Evolutionary conservation across 2,888 invertebrate genomes (phyloP).

Genomic region (Amitus sp.): DNA sequence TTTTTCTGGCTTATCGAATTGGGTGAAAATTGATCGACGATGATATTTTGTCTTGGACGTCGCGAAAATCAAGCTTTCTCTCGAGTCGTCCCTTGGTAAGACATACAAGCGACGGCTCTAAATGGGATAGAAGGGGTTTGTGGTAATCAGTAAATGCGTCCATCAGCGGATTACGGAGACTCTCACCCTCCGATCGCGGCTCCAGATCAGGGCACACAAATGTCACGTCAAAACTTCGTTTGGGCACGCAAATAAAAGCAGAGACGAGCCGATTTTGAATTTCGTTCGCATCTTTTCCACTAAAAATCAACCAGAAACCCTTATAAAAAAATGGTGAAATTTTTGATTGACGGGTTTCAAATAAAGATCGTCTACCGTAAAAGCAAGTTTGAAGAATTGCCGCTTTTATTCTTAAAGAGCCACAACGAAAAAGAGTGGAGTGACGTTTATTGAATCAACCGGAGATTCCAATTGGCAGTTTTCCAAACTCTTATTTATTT

Average conservation of each 20-base stretch:
- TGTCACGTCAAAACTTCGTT: slow-evolving; percentile 29
- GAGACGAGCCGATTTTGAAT: too few relatives aligned
- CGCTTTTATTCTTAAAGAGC: slow-evolving; percentile 41
- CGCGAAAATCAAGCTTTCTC: too few relatives aligned
- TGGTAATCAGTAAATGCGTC: slow-evolving; percentile 62
- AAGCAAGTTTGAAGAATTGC: slow-evolving; percentile 17
- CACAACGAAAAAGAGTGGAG: slow-evolving; percentile 42
- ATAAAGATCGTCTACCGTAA: too few relatives aligned
- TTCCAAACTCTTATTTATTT: slow-evolving; percentile 43
- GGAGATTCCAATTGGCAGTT: slow-evolving; percentile 43
- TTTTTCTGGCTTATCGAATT: too few relatives aligned
- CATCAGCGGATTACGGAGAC: slow-evolving; percentile 60
- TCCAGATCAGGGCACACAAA: too few relatives aligned
- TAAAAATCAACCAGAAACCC: too few relatives aligned
- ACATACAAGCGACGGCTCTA: slow-evolving; percentile 55
- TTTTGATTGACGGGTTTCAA: too few relatives aligned
- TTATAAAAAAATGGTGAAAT: too few relatives aligned
- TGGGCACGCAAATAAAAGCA: slow-evolving; percentile 29
- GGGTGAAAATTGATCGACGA: neutral
- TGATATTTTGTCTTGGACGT: slow-evolving; percentile 7
- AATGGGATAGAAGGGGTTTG: slow-evolving; percentile 48
- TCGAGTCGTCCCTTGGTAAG: slow-evolving; percentile 52
- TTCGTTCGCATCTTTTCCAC: too few relatives aligned
- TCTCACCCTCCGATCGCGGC: slow-evolving; percentile 36
- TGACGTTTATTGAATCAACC: slow-evolving; percentile 54